Evolutionary conservation across 2,113 vertebrate species (phyloP), one percentile per base, ranked within the genome.

Genomic region (Himantopus leucocephalus): DNA sequence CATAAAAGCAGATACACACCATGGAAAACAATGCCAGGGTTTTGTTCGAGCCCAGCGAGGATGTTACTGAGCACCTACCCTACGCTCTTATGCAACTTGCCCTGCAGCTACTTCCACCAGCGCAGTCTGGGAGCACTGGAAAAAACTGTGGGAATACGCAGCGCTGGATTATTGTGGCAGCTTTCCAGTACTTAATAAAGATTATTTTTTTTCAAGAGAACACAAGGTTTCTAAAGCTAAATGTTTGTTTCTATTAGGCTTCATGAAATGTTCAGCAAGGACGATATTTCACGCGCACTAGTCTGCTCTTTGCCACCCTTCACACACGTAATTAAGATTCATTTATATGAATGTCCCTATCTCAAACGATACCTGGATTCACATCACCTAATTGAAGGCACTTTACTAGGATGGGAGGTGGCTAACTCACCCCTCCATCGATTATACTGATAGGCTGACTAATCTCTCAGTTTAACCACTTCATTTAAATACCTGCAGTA

Each of bases 91-190:
- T 8, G 68, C 78, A 97, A 96, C 47, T n/a, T 80, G 60, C 87
- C 90, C 94, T 92, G 90, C 85, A 96, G 95, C 90, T 77, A 86
- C 79, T 93, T 93, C 59, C 78, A 93, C 59, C 64, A 88, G 68
- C 4, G 3, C 39, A 75, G 90, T 95, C 95, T 93, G 85, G 58
- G 63, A 97, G 63, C 45, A 73, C 18, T 8, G 41, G 34, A 66
- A 95, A 84, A 86, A 80, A 47, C 56, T 94, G 90, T 94, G 97
- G 93, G 95, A 97, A 95, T 85, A 73, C 0, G 0, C 50, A 81
- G 81, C 11, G 39, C 81, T 67, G 76, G 70, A 41, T 87, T 53
- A 34, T 86, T 50, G 48, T 90, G 93, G 95, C 92, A 96, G 90
- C 68, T 64, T 80, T 90, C 92, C 95, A 88, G 72, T 16, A 45